Percentiles rank a stretch among this genome's conserved stretches.
These are phyloP conservation scores for Ryuthela nishihirai DNA, from an alignment of 2,888 invertebrate species.

Conservation along the genomic window DNA sequence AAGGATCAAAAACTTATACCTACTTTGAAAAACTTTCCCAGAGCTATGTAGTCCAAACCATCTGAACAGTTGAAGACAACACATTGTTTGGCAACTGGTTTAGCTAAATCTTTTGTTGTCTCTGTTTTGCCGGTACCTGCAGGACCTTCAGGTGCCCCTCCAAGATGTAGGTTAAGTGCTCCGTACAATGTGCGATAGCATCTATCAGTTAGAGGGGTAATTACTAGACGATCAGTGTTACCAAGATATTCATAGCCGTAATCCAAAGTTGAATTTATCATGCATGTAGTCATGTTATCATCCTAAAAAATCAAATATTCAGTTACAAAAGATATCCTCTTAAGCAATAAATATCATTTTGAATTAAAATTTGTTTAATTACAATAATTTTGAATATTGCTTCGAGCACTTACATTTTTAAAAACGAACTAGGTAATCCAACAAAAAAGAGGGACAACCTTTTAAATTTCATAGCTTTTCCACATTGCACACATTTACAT, in stretches of 20 bases:
- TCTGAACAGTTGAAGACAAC: conserved; percentile 57
- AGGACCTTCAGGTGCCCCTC: conserved; percentile 55
- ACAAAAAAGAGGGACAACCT: no score
- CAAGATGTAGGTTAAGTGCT: conserved; percentile 54
- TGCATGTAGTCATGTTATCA: conserved; percentile 52
- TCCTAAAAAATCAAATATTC: conserved; percentile 47
- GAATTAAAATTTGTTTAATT: no score
- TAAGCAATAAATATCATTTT: no score
- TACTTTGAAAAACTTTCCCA: conserved; percentile 56
- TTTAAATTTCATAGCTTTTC: no score
- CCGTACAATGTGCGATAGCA: conserved; percentile 55
- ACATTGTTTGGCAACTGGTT: conserved; percentile 55
- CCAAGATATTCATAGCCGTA: conserved; percentile 56
- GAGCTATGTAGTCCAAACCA: conserved; percentile 54
- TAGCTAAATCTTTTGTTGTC: conserved; percentile 53
- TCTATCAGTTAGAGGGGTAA: conserved; percentile 55
- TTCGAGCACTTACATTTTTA: no score
- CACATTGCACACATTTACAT: no score
- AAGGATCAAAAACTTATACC: background rate
- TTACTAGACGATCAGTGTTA: conserved; percentile 54
- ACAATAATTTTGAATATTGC: no score
- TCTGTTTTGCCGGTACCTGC: conserved; percentile 54
- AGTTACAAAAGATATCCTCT: no score
- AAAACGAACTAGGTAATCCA: no score
- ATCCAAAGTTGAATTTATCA: conserved; percentile 54